Conservation (phyloP, 1,140 invertebrate species). For the Physella acuta region DNA sequence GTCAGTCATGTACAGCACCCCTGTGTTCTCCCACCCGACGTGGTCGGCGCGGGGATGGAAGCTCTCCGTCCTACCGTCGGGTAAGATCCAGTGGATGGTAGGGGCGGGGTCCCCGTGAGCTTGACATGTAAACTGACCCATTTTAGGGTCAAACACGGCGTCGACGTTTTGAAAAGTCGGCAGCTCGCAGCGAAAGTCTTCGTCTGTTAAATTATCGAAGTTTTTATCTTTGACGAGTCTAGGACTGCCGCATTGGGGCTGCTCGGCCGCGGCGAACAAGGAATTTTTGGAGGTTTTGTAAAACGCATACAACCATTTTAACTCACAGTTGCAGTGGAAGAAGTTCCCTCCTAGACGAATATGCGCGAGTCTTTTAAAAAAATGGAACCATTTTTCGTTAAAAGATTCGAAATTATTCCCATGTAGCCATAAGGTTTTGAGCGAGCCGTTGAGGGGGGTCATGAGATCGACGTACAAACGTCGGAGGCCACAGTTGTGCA, state of each 20-base stretch:
- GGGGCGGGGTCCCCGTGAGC: conserved; percentile 56
- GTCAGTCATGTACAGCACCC: conserved; percentile 45
- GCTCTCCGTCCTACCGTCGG: conserved; percentile 45
- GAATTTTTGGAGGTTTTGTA: conserved; percentile 34
- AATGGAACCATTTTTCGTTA: conserved; percentile 39
- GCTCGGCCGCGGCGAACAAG: conserved; percentile 44
- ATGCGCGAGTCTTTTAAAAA: conserved; percentile 51
- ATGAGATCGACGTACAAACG: conserved; percentile 47
- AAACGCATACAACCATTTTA: conserved; percentile 52
- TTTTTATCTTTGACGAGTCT: conserved; percentile 36
- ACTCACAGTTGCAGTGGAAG: conserved; percentile 57
- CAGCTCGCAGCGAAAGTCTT: conserved; percentile 55
- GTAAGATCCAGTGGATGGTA: conserved; percentile 55
- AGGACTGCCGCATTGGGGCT: conserved; percentile 49
- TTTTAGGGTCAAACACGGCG: conserved; percentile 45
- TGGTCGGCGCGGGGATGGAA: conserved; percentile 39
- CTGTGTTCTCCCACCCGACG: conserved; percentile 42
- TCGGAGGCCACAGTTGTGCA: conserved; percentile 52
- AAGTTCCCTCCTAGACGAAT: conserved; percentile 53
- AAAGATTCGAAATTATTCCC: conserved; percentile 53
- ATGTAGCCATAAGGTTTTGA: conserved; percentile 54
- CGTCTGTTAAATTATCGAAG: conserved; percentile 43
- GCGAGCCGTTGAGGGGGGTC: conserved; percentile 50
- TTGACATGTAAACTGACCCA: conserved; percentile 51
- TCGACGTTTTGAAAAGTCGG: conserved; percentile 57